Conservation (phyloP, 2,888 invertebrate species). For the Sarcophaga caerulescens region DNA sequence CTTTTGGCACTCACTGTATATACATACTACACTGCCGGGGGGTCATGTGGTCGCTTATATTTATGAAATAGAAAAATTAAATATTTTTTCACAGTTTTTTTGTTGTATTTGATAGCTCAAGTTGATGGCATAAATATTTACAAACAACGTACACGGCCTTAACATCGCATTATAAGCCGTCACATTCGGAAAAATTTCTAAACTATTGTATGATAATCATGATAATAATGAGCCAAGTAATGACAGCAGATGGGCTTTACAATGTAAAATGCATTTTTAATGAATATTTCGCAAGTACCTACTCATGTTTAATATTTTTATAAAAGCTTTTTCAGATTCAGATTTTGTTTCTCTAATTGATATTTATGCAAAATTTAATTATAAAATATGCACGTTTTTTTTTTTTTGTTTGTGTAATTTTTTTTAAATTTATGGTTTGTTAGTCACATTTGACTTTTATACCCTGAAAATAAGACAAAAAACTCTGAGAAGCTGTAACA, state of each 20-base stretch:
- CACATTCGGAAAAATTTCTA: not conserved
- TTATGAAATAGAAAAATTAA: not conserved
- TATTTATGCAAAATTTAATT: constrained; percentile 38
- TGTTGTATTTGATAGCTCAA: not conserved
- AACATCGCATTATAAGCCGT: not conserved
- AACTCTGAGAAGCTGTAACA: too few species aligned
- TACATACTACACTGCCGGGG: too few species aligned
- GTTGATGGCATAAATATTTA: constrained; percentile 21
- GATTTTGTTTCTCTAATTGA: constrained; percentile 16
- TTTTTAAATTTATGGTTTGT: not conserved
- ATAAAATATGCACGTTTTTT: not conserved
- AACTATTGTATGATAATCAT: constrained; percentile 1
- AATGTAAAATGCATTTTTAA: constrained; percentile 5
- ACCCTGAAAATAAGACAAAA: not conserved
- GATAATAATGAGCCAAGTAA: not conserved
- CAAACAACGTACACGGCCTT: not conserved
- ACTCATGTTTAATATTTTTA: not conserved
- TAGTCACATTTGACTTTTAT: not conserved
- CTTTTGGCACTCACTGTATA: too few species aligned
- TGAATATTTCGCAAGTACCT: too few species aligned
- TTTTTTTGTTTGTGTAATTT: not conserved
- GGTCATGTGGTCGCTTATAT: not conserved
- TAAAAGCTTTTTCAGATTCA: not conserved
- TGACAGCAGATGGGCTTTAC: not conserved
- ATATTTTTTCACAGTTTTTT: not conserved